A percentile compares a stretch with the other conserved stretches of the same genome.
Evolutionary conservation across 2,797 vertebrate species (phyloP).

Genomic region (Hafferia zeledoni): DNA sequence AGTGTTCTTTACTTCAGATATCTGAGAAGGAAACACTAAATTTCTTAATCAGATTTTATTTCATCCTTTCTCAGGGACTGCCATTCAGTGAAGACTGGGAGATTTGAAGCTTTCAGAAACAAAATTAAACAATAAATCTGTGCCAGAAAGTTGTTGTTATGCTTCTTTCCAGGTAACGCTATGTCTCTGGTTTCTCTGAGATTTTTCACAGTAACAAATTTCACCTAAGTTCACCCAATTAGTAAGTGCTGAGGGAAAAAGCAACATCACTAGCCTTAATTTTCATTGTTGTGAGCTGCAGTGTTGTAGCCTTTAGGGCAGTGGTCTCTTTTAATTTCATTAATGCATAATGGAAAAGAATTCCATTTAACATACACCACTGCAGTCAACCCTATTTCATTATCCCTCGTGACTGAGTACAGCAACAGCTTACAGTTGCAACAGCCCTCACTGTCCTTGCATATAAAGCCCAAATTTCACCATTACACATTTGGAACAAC

Average conservation of each 20-base stretch:
- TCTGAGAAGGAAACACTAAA: not conserved
- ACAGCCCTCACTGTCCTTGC: not conserved
- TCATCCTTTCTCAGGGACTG: not conserved
- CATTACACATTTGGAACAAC: not conserved
- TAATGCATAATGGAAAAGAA: not conserved
- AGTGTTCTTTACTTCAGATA: not conserved
- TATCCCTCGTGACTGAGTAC: not conserved
- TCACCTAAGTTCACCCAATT: not conserved
- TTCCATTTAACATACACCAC: not conserved
- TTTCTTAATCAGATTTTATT: not conserved
- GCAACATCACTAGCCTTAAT: not conserved
- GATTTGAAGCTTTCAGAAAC: not conserved
- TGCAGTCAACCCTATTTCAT: not conserved
- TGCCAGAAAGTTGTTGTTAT: not conserved
- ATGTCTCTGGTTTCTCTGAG: not conserved
- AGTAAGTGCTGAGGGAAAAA: not conserved
- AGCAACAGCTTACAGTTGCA: not conserved
- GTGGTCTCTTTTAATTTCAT: not conserved
- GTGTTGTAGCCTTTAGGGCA: not conserved
- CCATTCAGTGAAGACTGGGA: not conserved
- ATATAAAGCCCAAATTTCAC: not conserved
- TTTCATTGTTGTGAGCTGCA: not conserved
- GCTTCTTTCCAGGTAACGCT: not conserved
- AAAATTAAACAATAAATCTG: not conserved
- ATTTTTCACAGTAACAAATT: not conserved